phyloP scores from a whole-genome alignment of 1,140 invertebrate genomes.

The Cylas formicarius region DNA sequence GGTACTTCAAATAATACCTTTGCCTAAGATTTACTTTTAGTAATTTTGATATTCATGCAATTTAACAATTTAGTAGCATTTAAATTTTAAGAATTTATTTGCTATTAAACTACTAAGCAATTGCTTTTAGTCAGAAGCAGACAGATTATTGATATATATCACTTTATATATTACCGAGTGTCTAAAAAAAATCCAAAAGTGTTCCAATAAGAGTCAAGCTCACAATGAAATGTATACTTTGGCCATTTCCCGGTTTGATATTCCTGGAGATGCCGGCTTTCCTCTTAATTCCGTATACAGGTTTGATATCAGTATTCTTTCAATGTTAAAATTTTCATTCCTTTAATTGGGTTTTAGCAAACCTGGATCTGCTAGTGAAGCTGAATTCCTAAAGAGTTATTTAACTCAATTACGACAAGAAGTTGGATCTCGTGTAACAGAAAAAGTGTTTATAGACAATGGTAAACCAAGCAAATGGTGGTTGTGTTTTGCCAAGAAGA shows the following conservation, averaged over 20 bases:
- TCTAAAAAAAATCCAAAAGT: constrained; percentile 89
- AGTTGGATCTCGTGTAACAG: constrained; percentile 81
- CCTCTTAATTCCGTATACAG: constrained; percentile 94
- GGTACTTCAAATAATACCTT: constrained; percentile 45
- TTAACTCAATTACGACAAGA: constrained; percentile 93
- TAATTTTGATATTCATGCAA: too few relatives aligned
- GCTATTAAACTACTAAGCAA: too few relatives aligned
- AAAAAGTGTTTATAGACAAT: constrained; percentile 87
- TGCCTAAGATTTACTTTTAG: constrained; percentile 2
- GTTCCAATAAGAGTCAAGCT: constrained; percentile 80
- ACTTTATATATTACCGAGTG: constrained; percentile 99
- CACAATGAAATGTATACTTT: constrained; percentile 94
- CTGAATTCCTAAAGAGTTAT: constrained; percentile 87
- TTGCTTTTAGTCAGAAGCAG: constrained; percentile 83
- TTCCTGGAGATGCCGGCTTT: constrained; percentile 93
- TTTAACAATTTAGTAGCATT: too few relatives aligned
- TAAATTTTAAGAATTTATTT: constrained; percentile 19
- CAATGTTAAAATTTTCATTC: too few relatives aligned
- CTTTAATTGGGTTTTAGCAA: constrained; percentile 43
- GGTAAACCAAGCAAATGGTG: constrained; percentile 99
- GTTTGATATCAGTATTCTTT: constrained; percentile 46
- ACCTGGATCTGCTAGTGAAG: constrained; percentile 69
- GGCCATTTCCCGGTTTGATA: constrained; percentile 91
- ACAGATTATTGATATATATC: constrained; percentile 94
- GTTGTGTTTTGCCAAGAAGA: constrained; percentile 98